Percentiles rank a stretch among this genome's conserved stretches.
These are phyloP conservation scores for Salticus scenicus DNA, from an alignment of 2,888 invertebrate genomes.

Conservation along the genomic window DNA sequence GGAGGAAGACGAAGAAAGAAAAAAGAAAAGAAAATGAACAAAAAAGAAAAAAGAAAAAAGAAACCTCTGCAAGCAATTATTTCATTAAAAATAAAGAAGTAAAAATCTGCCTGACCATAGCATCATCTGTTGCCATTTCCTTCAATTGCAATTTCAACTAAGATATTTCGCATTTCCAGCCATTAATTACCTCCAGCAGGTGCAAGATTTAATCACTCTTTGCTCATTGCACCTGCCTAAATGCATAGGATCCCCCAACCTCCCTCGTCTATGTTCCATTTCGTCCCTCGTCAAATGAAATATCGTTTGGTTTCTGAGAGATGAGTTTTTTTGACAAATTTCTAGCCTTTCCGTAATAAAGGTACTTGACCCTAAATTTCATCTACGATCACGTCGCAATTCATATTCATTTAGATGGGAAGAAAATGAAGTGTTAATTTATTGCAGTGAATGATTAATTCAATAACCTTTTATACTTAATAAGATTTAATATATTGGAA, in stretches of 20 bases:
- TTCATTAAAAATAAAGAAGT: slow-evolving; percentile 8
- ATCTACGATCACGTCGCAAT: too few relatives aligned
- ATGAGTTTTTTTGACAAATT: background rate
- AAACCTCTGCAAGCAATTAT: background rate
- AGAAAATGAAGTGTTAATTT: too few relatives aligned
- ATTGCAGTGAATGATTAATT: too few relatives aligned
- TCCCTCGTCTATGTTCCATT: slow-evolving; percentile 8
- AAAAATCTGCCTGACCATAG: background rate
- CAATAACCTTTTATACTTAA: too few relatives aligned
- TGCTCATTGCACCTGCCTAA: slow-evolving; percentile 45
- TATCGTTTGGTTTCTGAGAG: background rate
- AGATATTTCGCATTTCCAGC: slow-evolving; percentile 41
- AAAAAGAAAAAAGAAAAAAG: too few relatives aligned
- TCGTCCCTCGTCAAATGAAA: slow-evolving; percentile 12
- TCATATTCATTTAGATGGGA: too few relatives aligned
- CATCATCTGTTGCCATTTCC: slow-evolving; percentile 6
- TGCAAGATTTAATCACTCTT: slow-evolving; percentile 58
- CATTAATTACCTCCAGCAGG: slow-evolving; percentile 64
- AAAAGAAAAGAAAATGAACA: too few relatives aligned
- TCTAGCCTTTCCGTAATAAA: background rate
- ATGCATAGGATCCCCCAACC: background rate
- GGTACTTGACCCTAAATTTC: background rate
- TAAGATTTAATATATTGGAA: too few relatives aligned
- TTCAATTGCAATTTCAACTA: slow-evolving; percentile 7
- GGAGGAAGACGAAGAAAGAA: too few relatives aligned